phyloP scores from a whole-genome alignment of 2,888 invertebrate species.

The Craniophora ligustri region DNA sequence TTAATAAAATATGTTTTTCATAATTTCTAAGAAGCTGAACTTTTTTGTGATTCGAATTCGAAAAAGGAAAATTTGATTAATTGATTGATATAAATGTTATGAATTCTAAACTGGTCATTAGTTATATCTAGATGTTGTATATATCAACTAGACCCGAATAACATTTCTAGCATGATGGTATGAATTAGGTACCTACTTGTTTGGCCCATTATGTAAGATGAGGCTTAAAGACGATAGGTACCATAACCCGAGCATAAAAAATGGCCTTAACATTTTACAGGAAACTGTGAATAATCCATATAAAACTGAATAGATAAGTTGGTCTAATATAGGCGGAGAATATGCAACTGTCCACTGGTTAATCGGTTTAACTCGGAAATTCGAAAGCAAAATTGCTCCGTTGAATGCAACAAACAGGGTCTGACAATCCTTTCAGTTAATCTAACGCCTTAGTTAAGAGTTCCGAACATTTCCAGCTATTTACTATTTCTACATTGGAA shows the following conservation, averaged over 20 bases:
- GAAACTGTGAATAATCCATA: conserved; percentile 26
- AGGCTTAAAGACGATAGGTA: conserved; percentile 1
- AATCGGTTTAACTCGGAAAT: conserved; percentile 62
- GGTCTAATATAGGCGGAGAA: conserved; percentile 42
- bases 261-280: conserved; percentile 21
- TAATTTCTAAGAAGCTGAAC: too few relatives aligned
- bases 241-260: conserved; percentile 14
- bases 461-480: conserved; percentile 30
- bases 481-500: conserved; percentile 30
- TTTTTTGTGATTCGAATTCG: too few relatives aligned
- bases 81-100: too few relatives aligned
- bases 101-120: too few relatives aligned
- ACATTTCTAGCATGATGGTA: too few relatives aligned
- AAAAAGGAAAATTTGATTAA: too few relatives aligned
- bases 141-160: too few relatives aligned
- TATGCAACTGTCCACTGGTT: conserved; percentile 47
- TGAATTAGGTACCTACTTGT: background rate
- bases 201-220: conserved; percentile 3
- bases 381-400: conserved; percentile 48
- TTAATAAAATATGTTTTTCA: too few relatives aligned
- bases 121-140: too few relatives aligned
- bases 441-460: conserved; percentile 30
- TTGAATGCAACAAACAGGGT: conserved; percentile 47
- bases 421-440: conserved; percentile 45
- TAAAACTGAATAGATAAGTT: conserved; percentile 30